Percentiles rank a stretch among this genome's conserved stretches.
Evolutionary conservation across 2,888 invertebrate species (phyloP).

Genomic region (Cyaniris semiargus): DNA sequence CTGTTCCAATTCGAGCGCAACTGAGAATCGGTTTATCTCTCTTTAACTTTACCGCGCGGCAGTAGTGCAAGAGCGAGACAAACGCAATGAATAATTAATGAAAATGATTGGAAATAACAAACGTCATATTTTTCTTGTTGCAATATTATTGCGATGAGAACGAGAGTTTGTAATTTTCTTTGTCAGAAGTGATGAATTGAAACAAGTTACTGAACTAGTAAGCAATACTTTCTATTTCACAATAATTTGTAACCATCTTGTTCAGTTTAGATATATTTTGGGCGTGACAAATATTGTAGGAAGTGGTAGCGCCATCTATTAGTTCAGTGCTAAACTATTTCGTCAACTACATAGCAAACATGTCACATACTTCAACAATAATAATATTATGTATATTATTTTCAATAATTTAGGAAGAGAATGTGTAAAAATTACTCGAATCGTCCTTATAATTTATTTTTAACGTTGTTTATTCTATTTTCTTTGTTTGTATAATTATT

Average conservation of each 20-base stretch:
- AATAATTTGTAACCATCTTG: constrained; percentile 57
- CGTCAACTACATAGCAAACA: neutral
- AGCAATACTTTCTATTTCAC: constrained; percentile 70
- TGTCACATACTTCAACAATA: neutral
- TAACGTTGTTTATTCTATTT: neutral
- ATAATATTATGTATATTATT: too few species aligned
- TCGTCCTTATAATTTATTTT: neutral
- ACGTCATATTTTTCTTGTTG: constrained; percentile 74
- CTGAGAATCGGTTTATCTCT: constrained; percentile 48
- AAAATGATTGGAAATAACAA: constrained; percentile 62
- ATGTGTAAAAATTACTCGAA: neutral
- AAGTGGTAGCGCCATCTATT: constrained; percentile 58
- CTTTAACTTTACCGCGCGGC: constrained; percentile 43
- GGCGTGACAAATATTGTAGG: constrained; percentile 61
- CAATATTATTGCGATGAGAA: constrained; percentile 69
- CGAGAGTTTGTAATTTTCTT: constrained; percentile 55
- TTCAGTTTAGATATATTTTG: constrained; percentile 55
- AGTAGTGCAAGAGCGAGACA: constrained; percentile 51
- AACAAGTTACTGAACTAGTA: constrained; percentile 52
- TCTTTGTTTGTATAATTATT: neutral
- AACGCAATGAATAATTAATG: constrained; percentile 53
- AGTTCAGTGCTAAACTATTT: constrained; percentile 6
- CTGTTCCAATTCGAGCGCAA: constrained; percentile 64
- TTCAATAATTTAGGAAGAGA: neutral
- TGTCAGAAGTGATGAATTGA: constrained; percentile 63